These are phyloP conservation scores for Ceyx melanurus DNA, from an alignment of 2,113 vertebrate species.

Conservation along the genomic window DNA sequence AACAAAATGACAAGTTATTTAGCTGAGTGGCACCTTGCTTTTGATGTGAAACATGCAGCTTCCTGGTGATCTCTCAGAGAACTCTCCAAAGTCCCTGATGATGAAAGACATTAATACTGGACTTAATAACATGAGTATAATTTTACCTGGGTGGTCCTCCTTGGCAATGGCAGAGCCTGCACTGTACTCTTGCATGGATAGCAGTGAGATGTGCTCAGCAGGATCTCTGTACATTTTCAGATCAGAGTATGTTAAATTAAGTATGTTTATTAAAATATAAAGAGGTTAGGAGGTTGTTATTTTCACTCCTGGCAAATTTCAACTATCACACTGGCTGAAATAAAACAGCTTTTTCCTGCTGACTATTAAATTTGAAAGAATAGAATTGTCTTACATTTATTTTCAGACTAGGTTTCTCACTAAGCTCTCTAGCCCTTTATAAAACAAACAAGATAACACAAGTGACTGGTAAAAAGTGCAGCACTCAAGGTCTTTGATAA, in stretches of 20 bases:
- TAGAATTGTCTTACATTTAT: neutral
- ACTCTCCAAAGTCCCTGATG: neutral
- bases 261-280: neutral
- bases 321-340: neutral
- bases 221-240: neutral
- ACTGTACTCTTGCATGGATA: rapidly evolving
- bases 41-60: neutral
- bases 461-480: neutral
- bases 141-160: neutral
- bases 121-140: neutral
- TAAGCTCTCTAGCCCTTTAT: neutral
- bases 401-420: neutral
- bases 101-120: neutral
- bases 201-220: neutral
- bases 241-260: neutral
- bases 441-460: neutral
- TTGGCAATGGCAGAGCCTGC: neutral
- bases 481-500: neutral
- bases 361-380: neutral
- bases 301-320: neutral
- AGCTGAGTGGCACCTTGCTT: neutral
- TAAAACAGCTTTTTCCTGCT: neutral
- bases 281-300: neutral
- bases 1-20: neutral
- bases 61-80: neutral